Percentiles rank a stretch among this genome's conserved stretches.
These are phyloP conservation scores for Indicator indicator DNA, from an alignment of 2,113 vertebrate species.

Conservation along the genomic window DNA sequence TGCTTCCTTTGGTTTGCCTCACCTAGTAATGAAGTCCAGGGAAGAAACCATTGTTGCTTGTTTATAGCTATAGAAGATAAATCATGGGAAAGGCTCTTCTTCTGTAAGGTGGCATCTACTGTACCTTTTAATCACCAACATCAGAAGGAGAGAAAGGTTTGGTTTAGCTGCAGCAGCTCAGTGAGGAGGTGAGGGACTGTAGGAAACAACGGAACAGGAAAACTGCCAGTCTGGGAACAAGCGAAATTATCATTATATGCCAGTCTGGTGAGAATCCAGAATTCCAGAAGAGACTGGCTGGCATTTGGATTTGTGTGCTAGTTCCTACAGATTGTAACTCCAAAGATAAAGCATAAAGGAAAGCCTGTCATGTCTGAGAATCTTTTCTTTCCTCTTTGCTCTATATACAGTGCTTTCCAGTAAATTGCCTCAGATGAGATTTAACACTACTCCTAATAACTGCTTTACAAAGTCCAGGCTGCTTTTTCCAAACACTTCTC, in stretches of 20 bases:
- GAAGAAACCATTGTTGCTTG: not conserved
- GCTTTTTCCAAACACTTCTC: not conserved
- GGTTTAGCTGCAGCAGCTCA: not conserved
- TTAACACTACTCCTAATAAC: not conserved
- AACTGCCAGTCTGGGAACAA: not conserved
- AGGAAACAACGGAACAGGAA: not conserved
- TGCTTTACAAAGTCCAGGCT: not conserved
- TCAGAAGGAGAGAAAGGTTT: not conserved
- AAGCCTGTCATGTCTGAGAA: not conserved
- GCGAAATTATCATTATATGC: not conserved
- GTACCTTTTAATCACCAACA: not conserved
- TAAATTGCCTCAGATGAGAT: not conserved
- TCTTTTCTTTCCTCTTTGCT: not conserved
- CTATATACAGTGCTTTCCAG: not conserved
- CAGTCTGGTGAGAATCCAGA: not conserved
- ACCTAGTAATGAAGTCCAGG: not conserved
- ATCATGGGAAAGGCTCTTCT: not conserved
- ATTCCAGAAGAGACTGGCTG: not conserved
- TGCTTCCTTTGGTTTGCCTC: not conserved
- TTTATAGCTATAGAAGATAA: not conserved
- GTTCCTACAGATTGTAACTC: conserved; percentile 21
- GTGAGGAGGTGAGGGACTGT: not conserved
- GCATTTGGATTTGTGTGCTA: conserved; percentile 25
- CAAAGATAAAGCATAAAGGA: conserved; percentile 3
- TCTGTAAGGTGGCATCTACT: not conserved